Conservation (phyloP, 1,140 invertebrate genomes). For the Drosophila insularis region DNA sequence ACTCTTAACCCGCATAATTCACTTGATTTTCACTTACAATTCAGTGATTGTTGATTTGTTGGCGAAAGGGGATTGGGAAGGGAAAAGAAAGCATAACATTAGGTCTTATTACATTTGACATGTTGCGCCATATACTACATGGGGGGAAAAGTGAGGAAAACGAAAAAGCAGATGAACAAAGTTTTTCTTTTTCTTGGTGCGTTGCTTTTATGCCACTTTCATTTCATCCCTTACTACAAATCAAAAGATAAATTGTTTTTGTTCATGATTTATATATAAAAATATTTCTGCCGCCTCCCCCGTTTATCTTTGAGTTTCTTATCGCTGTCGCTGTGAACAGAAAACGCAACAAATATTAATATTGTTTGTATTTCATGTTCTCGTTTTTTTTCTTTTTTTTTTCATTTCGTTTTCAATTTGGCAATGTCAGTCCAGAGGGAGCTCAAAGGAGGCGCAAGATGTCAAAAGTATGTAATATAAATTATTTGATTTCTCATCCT, state of each 20-base stretch:
- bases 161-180: conserved; percentile 48
- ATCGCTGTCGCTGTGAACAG: conserved; percentile 47
- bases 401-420: conserved; percentile 68
- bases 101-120: conserved; percentile 79
- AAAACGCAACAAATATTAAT: conserved; percentile 72
- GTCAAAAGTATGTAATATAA: conserved; percentile 64
- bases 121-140: conserved; percentile 56
- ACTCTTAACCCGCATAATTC: conserved; percentile 51
- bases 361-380: conserved; percentile 65
- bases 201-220: conserved; percentile 14
- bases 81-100: conserved; percentile 43
- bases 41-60: conserved; percentile 19
- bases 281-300: conserved; percentile 45
- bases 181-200: conserved; percentile 14
- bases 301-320: conserved; percentile 40
- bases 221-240: conserved; percentile 70
- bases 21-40: conserved; percentile 60
- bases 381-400: conserved; percentile 37
- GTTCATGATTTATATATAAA: conserved; percentile 77
- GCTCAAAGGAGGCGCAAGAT: conserved; percentile 9
- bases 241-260: conserved; percentile 80
- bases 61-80: not conserved
- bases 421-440: conserved; percentile 13
- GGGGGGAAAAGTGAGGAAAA: conserved; percentile 17
- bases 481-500: conserved; percentile 19